These are phyloP conservation scores for Globia sparganii DNA, from an alignment of 2,888 invertebrate genomes.

Conservation along the genomic window DNA sequence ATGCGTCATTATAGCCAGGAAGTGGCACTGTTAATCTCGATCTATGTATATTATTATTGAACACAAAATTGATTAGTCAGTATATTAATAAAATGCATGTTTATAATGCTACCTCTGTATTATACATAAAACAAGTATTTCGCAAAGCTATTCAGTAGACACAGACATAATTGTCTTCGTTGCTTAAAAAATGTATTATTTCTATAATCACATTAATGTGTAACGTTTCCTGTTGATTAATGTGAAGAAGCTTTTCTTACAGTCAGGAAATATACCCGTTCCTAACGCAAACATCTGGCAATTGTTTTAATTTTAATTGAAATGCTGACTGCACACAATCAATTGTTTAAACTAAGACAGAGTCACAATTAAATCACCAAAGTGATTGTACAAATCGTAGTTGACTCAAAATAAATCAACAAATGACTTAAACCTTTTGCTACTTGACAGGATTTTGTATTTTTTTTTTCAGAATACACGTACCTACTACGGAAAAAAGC, in stretches of 20 bases:
- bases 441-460: not conserved
- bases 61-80: conserved; percentile 3
- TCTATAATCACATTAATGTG: not conserved
- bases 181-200: not conserved
- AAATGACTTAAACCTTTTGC: conserved; percentile 4
- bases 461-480: not conserved
- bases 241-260: not conserved
- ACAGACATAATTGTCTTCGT: not conserved
- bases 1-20: not conserved
- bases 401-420: conserved; percentile 2
- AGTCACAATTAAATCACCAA: conserved; percentile 19
- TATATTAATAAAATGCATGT: not conserved
- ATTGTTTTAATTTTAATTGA: conserved; percentile 29
- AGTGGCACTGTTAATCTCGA: not conserved
- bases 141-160: not conserved
- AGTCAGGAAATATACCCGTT: no score
- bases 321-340: conserved; percentile 28
- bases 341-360: conserved; percentile 38
- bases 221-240: conserved; percentile 5
- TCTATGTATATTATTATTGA: not conserved
- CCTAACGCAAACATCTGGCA: not conserved
- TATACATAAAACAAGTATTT: conserved; percentile 5
- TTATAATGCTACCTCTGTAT: not conserved
- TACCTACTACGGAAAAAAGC: not conserved
- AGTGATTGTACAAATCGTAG: conserved; percentile 21